Evolutionary conservation across 2,113 vertebrate species (phyloP).

Genomic region (Cyprinodon brontotheroides): DNA sequence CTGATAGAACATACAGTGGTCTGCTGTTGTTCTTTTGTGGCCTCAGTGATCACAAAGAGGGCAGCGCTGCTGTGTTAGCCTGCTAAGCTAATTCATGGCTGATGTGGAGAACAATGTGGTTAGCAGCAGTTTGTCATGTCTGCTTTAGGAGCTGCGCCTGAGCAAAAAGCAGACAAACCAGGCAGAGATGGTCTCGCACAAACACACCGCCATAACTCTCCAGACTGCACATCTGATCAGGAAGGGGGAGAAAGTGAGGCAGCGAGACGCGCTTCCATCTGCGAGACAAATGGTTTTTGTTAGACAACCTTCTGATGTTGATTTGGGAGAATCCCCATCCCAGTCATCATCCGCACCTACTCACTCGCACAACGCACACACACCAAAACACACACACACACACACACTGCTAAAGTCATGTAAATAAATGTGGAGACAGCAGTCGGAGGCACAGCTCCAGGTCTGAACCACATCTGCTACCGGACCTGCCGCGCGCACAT

Average conservation of each 20-base stretch:
- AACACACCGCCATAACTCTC: constrained; percentile 11
- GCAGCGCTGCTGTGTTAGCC: constrained; percentile 52
- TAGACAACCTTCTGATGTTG: constrained; percentile 78
- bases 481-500: constrained; percentile 67
- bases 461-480: constrained; percentile 79
- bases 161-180: constrained; percentile 48
- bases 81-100: constrained; percentile 72
- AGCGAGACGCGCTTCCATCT: constrained; percentile 77
- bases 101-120: constrained; percentile 79
- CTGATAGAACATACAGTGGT: constrained; percentile 13
- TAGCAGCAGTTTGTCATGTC: constrained; percentile 82
- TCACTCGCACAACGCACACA: constrained; percentile 13
- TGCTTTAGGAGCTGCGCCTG: constrained; percentile 77
- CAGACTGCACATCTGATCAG: constrained; percentile 75
- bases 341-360: constrained; percentile 24
- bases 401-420: constrained; percentile 55
- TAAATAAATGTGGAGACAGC: constrained; percentile 76
- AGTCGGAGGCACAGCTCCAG: constrained; percentile 63
- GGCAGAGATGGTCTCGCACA: not conserved
- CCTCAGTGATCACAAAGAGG: constrained; percentile 7
- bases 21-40: constrained; percentile 10
- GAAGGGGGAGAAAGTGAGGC: constrained; percentile 57
- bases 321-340: constrained; percentile 78
- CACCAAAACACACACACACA: constrained; percentile 23
- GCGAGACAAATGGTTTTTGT: constrained; percentile 81